A percentile compares a stretch with the other conserved stretches of the same genome.
Evolutionary conservation across 64 coral and sea anemone species (phyloP).

Genomic region (Porites lutea): DNA sequence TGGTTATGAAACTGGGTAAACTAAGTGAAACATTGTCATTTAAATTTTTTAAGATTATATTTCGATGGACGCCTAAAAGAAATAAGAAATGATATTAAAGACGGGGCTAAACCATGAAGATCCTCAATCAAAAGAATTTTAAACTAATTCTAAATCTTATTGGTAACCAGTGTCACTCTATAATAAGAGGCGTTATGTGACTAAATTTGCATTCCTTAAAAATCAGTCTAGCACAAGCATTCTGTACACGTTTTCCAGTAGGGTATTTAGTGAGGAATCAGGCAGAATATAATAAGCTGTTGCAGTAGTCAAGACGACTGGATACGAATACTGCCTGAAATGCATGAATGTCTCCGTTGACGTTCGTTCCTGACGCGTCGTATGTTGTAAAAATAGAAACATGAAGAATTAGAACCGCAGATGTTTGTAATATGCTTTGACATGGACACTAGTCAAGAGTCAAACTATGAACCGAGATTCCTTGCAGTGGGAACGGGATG

Average conservation of each 20-base stretch:
- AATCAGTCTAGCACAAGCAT: background rate
- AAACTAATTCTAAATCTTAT: background rate
- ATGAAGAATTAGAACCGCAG: background rate
- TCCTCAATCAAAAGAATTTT: background rate
- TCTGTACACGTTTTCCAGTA: background rate
- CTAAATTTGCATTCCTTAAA: background rate
- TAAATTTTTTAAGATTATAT: background rate
- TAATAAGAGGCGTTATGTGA: background rate
- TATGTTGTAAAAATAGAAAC: conserved; percentile 5
- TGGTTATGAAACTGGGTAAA: background rate
- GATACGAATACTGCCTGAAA: background rate
- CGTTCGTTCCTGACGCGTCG: background rate
- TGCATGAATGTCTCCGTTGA: background rate
- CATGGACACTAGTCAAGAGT: background rate
- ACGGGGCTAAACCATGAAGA: background rate
- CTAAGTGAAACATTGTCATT: background rate
- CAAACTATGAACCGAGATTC: background rate
- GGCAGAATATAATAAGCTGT: background rate
- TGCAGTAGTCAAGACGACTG: background rate
- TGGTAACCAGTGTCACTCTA: background rate
- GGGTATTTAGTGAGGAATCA: background rate
- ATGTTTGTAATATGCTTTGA: background rate
- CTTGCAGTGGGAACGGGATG: background rate
- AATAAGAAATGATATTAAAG: background rate
- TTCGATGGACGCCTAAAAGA: background rate